Evolutionary conservation across 2,113 vertebrate species (phyloP).

Genomic region (Dicerorhinus sumatrensis): DNA sequence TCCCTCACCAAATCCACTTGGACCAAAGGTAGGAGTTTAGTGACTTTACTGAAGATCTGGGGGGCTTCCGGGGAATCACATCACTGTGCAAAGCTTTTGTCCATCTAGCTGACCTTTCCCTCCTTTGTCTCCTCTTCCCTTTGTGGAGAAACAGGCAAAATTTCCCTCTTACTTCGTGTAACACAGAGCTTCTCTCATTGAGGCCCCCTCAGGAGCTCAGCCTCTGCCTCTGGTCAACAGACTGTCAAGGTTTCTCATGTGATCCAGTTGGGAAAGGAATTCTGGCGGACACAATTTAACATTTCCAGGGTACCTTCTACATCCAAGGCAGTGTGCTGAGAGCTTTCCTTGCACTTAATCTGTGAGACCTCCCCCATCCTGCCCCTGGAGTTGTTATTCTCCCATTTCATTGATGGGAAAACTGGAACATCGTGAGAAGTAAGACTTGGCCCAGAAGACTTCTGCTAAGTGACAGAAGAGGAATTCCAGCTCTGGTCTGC

Average conservation of each 20-base stretch:
- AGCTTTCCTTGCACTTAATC: neutral
- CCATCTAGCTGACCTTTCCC: neutral
- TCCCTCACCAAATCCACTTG: neutral
- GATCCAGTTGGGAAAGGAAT: neutral
- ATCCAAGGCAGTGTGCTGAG: neutral
- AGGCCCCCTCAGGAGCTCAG: neutral
- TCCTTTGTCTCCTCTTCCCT: neutral
- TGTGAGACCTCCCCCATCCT: too few species aligned
- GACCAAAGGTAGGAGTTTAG: neutral
- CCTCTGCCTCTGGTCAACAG: neutral
- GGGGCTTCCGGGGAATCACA: fast-evolving
- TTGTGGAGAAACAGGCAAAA: neutral
- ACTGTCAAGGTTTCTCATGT: neutral
- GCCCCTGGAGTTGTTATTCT: neutral
- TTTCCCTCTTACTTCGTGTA: neutral
- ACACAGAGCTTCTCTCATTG: neutral
- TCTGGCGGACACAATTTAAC: neutral
- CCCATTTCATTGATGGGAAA: neutral
- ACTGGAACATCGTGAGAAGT: neutral
- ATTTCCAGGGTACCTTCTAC: neutral
- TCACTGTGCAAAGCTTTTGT: neutral
- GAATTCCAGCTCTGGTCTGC: neutral
- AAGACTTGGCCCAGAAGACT: neutral
- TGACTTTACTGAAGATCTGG: neutral
- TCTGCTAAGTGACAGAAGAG: neutral